These are phyloP conservation scores for Dorcus hopei DNA, from an alignment of 2,888 invertebrate species.

Conservation along the genomic window DNA sequence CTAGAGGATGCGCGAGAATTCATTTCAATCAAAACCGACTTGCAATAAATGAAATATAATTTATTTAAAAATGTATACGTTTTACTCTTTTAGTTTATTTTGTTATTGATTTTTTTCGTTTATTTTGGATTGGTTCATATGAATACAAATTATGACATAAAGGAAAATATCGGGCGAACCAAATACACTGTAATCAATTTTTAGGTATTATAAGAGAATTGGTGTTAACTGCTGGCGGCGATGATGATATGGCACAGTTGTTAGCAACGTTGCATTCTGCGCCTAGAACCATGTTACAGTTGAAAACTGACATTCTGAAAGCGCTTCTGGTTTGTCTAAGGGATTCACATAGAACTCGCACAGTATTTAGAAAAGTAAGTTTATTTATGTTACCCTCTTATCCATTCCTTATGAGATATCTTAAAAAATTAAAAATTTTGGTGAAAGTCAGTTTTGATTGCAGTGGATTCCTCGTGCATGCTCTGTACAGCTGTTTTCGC, in stretches of 20 bases:
- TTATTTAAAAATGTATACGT: too few species aligned
- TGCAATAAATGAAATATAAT: too few species aligned
- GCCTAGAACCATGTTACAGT: slow-evolving; percentile 71
- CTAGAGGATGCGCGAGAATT: too few species aligned
- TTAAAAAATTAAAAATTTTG: too few species aligned
- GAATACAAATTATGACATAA: background rate
- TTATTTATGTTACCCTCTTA: background rate
- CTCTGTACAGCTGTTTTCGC: too few species aligned
- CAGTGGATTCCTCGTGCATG: too few species aligned
- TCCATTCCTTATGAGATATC: too few species aligned
- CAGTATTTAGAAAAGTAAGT: slow-evolving; percentile 87
- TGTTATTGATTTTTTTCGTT: too few species aligned
- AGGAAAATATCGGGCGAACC: too few species aligned
- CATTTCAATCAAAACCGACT: too few species aligned
- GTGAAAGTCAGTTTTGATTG: too few species aligned
- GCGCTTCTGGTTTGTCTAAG: slow-evolving; percentile 84
- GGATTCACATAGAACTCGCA: slow-evolving; percentile 94
- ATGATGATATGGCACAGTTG: slow-evolving; percentile 93
- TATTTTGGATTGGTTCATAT: background rate
- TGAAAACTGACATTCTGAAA: slow-evolving; percentile 89
- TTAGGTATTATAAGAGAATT: slow-evolving; percentile 81
- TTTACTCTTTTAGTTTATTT: too few species aligned
- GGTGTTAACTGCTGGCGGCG: slow-evolving; percentile 86
- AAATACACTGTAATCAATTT: slow-evolving; percentile 20
- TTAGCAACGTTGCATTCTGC: slow-evolving; percentile 91